Evolutionary conservation across 2,888 invertebrate genomes (phyloP).

Genomic region (Trissolcus japonicus): DNA sequence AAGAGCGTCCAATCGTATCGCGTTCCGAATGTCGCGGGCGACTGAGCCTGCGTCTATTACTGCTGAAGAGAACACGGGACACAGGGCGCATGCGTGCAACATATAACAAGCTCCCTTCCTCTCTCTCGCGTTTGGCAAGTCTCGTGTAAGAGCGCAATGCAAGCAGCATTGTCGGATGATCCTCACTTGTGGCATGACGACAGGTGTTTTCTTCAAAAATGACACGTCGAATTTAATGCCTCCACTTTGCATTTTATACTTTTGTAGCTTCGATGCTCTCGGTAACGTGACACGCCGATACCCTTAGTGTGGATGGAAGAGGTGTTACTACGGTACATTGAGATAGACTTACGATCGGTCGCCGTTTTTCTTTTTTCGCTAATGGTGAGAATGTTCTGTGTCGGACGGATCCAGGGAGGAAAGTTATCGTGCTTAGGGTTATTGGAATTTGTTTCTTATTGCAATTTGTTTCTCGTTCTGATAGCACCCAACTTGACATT

Average conservation of each 20-base stretch:
- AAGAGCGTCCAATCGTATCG: slow-evolving; percentile 69
- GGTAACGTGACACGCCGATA: slow-evolving; percentile 22
- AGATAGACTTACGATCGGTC: slow-evolving; percentile 2
- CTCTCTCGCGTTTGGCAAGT: slow-evolving; percentile 58
- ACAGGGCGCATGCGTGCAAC: slow-evolving; percentile 72
- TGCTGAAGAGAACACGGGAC: slow-evolving; percentile 69
- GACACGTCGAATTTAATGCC: slow-evolving; percentile 31
- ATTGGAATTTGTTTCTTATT: no score
- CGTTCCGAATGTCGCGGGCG: slow-evolving; percentile 75
- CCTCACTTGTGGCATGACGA: slow-evolving; percentile 38
- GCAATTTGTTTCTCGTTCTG: no score
- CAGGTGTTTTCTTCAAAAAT: slow-evolving; percentile 54
- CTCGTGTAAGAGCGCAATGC: slow-evolving; percentile 53
- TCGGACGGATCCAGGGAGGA: neutral
- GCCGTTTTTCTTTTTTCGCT: slow-evolving; percentile 10
- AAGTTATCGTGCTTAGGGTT: neutral
- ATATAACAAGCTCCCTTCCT: slow-evolving; percentile 66
- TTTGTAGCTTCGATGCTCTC: slow-evolving; percentile 15
- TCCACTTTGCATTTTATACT: slow-evolving; percentile 21
- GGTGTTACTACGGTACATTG: neutral
- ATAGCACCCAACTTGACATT: no score
- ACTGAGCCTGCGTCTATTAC: slow-evolving; percentile 72
- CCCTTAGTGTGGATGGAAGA: neutral
- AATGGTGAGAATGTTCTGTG: slow-evolving; percentile 6
- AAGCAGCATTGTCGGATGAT: slow-evolving; percentile 51